phyloP scores from a whole-genome alignment of 2,888 invertebrate genomes.

The Lepidochrysops patricia region DNA sequence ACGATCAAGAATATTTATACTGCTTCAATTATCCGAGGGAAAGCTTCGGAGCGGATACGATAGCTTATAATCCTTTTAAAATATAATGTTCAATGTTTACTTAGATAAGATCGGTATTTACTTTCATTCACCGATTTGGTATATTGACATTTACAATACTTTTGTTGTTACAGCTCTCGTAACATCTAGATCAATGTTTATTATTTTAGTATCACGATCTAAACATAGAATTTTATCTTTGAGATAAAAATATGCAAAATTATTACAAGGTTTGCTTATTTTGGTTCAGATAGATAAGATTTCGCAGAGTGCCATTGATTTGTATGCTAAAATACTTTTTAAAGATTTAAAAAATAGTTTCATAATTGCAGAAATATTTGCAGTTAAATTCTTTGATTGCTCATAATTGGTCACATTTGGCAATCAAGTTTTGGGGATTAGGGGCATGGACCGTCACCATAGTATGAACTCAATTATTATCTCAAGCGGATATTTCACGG shows the following conservation, averaged over 20 bases:
- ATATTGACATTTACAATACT: neutral
- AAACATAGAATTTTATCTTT: neutral
- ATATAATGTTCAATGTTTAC: conserved; percentile 9
- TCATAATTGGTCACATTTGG: neutral
- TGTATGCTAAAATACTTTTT: neutral
- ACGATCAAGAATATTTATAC: neutral
- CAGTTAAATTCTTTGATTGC: neutral
- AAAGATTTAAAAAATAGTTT: neutral
- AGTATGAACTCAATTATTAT: conserved; percentile 9
- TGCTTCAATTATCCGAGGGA: neutral
- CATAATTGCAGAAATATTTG: neutral
- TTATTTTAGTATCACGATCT: neutral
- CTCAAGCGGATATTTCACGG: neutral
- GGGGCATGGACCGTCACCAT: neutral
- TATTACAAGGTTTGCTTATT: neutral
- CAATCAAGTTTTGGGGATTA: conserved; percentile 2
- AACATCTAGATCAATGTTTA: neutral
- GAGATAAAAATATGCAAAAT: neutral
- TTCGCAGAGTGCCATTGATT: neutral
- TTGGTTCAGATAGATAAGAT: neutral
- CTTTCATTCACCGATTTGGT: neutral
- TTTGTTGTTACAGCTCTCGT: neutral
- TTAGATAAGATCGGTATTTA: neutral
- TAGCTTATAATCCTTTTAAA: conserved; percentile 5
- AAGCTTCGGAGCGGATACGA: neutral